A percentile compares a stretch with the other conserved stretches of the same genome.
These are phyloP conservation scores for Aradophagus sp. DNA, from an alignment of 1,140 invertebrate genomes.

Conservation along the genomic window DNA sequence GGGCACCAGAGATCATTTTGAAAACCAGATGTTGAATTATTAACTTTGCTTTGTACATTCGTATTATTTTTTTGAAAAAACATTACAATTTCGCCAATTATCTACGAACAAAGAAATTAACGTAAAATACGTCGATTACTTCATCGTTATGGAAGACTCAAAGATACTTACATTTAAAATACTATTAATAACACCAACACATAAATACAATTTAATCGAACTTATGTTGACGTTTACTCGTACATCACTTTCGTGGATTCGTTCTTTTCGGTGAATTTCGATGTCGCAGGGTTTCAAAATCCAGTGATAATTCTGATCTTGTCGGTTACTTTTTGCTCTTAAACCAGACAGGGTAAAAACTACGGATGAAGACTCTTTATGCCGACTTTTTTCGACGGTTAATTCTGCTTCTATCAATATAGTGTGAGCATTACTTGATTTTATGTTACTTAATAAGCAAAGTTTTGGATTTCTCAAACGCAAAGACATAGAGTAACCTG, in stretches of 20 bases:
- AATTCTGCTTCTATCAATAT: conserved; percentile 84
- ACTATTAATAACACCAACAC: conserved; percentile 83
- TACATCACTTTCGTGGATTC: conserved; percentile 78
- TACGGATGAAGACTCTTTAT: conserved; percentile 80
- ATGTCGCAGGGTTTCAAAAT: conserved; percentile 82
- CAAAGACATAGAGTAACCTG: conserved; percentile 81
- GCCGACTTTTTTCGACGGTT: conserved; percentile 82
- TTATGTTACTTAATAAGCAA: conserved; percentile 83
- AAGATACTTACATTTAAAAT: conserved; percentile 76
- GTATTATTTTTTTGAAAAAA: conserved; percentile 62
- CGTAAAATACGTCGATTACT: too few species aligned
- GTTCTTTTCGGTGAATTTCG: conserved; percentile 80
- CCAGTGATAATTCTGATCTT: conserved; percentile 65
- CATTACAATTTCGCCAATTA: conserved; percentile 51
- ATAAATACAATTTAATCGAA: conserved; percentile 82
- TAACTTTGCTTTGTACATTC: conserved; percentile 57
- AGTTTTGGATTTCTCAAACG: conserved; percentile 86
- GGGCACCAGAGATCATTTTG: conserved; percentile 84
- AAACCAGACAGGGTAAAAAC: conserved; percentile 80
- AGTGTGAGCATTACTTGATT: conserved; percentile 81
- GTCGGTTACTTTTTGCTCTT: conserved; percentile 75
- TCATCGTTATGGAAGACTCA: too few species aligned
- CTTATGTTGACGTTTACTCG: conserved; percentile 79
- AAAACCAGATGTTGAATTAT: conserved; percentile 59
- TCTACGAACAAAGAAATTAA: conserved; percentile 53